Conservation (phyloP, 2,797 vertebrate genomes). For the Champsocephalus gunnari region DNA sequence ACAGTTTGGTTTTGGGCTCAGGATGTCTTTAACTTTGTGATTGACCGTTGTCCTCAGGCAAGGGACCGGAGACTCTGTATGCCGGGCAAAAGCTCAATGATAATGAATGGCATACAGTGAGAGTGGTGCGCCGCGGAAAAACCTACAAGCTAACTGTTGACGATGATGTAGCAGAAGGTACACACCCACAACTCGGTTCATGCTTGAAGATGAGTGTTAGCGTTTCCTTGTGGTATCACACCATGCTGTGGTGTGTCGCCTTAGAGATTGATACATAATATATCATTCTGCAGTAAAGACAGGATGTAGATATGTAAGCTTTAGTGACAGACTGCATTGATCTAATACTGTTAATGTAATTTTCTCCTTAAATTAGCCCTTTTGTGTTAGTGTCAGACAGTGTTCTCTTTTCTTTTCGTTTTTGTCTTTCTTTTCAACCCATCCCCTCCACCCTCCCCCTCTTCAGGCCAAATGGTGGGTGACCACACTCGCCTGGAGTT, state of each 20-base stretch:
- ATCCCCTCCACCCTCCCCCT: slow-evolving; percentile 79
- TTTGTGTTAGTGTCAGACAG: slow-evolving; percentile 84
- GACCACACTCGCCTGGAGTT: slow-evolving; percentile 99
- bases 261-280: slow-evolving; percentile 25
- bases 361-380: slow-evolving; percentile 81
- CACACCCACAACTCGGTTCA: slow-evolving; percentile 66
- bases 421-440: slow-evolving; percentile 84
- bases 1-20: slow-evolving; percentile 81
- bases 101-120: slow-evolving; percentile 99
- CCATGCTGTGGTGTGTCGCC: slow-evolving; percentile 32
- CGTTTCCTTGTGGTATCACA: slow-evolving; percentile 42
- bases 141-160: slow-evolving; percentile 98
- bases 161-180: slow-evolving; percentile 98
- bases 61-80: slow-evolving; percentile 98
- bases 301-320: slow-evolving; percentile 34
- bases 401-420: slow-evolving; percentile 80
- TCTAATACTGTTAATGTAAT: slow-evolving; percentile 75
- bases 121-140: slow-evolving; percentile 97
- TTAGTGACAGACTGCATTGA: slow-evolving; percentile 51
- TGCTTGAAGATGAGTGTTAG: slow-evolving; percentile 61
- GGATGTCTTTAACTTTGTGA: slow-evolving; percentile 87
- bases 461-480: slow-evolving; percentile 96
- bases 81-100: slow-evolving; percentile 99
- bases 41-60: slow-evolving; percentile 92
- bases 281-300: slow-evolving; percentile 29